These are phyloP conservation scores for Spongilla lacustris DNA, from an alignment of 37 sponge, comb jelly and placozoan species.

Conservation along the genomic window DNA sequence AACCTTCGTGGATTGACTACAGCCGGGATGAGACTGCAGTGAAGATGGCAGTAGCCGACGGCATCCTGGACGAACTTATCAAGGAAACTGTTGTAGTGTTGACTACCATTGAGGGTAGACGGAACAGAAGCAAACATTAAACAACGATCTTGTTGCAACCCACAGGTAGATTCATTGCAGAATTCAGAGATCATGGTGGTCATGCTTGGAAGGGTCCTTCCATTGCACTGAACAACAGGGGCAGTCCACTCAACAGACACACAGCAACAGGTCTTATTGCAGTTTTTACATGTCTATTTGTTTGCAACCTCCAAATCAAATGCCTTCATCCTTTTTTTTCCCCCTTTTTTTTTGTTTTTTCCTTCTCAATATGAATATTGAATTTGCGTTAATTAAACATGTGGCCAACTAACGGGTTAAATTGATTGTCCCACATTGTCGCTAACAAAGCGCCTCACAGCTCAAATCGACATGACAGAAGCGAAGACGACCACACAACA, in stretches of 20 bases:
- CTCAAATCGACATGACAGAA: background rate
- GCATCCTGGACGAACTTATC: slow-evolving; percentile 70
- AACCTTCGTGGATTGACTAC: slow-evolving; percentile 86
- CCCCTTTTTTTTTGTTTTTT: background rate
- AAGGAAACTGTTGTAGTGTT: slow-evolving; percentile 67
- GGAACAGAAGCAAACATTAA: background rate
- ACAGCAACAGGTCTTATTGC: background rate
- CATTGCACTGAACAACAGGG: background rate
- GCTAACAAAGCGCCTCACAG: too few species aligned
- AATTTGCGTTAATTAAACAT: background rate
- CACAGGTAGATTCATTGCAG: background rate
- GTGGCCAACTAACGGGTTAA: background rate
- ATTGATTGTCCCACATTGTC: background rate
- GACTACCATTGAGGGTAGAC: slow-evolving; percentile 13
- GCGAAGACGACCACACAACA: background rate
- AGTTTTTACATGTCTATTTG: background rate
- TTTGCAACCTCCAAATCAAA: background rate
- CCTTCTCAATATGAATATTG: background rate
- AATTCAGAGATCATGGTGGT: background rate
- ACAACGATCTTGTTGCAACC: background rate
- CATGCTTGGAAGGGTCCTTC: too few species aligned
- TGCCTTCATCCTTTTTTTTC: background rate
- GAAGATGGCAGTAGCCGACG: slow-evolving; percentile 74
- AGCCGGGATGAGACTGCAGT: slow-evolving; percentile 71
- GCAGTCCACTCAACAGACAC: background rate